A percentile compares a stretch with the other conserved stretches of the same genome.
These are phyloP conservation scores for Ivindomyrus marchei DNA, from an alignment of 2,113 vertebrate species.

Conservation along the genomic window DNA sequence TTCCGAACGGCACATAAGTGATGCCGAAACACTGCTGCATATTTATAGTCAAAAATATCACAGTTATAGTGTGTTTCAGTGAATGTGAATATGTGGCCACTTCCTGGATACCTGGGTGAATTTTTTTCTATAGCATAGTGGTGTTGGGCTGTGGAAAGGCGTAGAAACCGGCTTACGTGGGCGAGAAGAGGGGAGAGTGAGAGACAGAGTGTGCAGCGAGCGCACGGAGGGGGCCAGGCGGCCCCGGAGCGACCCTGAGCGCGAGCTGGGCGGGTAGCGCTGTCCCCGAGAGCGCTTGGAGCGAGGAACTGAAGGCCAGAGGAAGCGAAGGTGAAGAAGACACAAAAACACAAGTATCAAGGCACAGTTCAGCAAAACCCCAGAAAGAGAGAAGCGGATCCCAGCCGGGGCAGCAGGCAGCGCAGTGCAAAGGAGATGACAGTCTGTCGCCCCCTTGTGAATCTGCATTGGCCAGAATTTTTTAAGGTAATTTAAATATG, in stretches of 20 bases:
- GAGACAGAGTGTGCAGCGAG: conserved; percentile 10
- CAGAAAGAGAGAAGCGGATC: neutral
- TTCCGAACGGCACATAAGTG: neutral
- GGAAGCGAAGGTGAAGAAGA: neutral
- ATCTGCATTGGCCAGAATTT: neutral
- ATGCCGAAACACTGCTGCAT: neutral
- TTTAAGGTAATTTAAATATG: neutral
- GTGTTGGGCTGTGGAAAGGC: neutral
- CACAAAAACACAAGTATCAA: neutral
- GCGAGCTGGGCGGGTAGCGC: conserved; percentile 18
- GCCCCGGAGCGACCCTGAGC: conserved; percentile 13
- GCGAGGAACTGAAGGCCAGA: neutral
- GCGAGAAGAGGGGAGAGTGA: conserved; percentile 10
- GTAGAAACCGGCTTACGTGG: conserved; percentile 4
- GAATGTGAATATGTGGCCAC: neutral
- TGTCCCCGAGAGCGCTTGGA: conserved; percentile 15
- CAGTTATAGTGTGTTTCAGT: neutral
- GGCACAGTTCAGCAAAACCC: neutral
- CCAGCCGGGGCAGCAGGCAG: neutral
- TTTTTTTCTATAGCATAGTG: neutral
- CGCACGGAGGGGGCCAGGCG: conserved; percentile 14
- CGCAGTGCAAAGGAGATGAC: neutral
- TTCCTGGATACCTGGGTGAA: neutral
- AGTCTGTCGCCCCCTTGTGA: neutral
- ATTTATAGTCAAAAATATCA: neutral